These are phyloP conservation scores for Darevskia mixta DNA, from an alignment of 2,797 vertebrate species.

Conservation along the genomic window DNA sequence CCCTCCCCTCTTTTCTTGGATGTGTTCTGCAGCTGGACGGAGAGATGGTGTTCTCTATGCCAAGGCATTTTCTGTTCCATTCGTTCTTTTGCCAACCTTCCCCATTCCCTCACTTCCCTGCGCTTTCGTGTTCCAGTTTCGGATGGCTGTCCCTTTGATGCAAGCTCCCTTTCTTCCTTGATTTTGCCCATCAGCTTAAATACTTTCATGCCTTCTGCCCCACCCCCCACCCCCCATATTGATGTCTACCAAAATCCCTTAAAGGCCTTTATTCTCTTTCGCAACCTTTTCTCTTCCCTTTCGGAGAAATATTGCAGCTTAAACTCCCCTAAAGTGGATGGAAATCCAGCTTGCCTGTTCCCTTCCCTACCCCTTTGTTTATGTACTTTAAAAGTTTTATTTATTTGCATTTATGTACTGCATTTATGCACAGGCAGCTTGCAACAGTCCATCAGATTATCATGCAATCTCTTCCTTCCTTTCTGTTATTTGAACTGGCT, in stretches of 20 bases:
- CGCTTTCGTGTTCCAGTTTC: neutral
- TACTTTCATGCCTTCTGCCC: neutral
- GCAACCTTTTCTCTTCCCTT: neutral
- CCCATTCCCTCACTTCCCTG: neutral
- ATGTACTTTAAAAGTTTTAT: neutral
- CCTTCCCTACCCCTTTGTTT: neutral
- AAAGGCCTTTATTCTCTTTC: neutral
- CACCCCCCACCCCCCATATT: too few species aligned
- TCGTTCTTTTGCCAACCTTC: conserved; percentile 1
- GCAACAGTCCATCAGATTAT: neutral
- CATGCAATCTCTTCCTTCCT: neutral
- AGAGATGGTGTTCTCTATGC: neutral
- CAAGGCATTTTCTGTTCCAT: conserved; percentile 16
- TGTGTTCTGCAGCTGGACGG: conserved; percentile 32
- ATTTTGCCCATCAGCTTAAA: neutral
- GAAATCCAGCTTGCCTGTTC: neutral
- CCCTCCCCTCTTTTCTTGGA: neutral
- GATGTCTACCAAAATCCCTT: neutral
- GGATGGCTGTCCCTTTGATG: neutral
- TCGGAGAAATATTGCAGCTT: neutral
- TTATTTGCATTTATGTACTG: neutral
- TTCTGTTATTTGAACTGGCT: neutral
- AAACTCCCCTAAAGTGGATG: neutral
- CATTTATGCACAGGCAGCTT: neutral
- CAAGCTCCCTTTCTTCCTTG: neutral